phyloP scores from a whole-genome alignment of 2,888 invertebrate genomes.

The Aricia artaxerxes region DNA sequence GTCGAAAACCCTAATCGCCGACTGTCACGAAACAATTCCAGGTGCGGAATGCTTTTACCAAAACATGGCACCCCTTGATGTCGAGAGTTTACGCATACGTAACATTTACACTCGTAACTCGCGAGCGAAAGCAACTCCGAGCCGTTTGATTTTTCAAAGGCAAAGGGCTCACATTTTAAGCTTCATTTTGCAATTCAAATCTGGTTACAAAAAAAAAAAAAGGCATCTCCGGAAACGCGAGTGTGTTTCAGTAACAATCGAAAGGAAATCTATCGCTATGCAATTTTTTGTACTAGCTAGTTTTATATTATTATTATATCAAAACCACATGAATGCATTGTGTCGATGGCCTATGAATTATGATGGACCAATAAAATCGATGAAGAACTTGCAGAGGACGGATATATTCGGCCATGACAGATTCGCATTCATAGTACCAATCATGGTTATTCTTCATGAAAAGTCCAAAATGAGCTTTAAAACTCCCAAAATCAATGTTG shows the following conservation, averaged over 20 bases:
- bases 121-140: not conserved
- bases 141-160: slow-evolving; percentile 9
- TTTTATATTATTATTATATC: not conserved
- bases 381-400: too few relatives aligned
- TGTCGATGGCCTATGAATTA: too few relatives aligned
- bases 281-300: not conserved
- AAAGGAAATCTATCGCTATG: not conserved
- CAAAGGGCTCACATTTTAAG: not conserved
- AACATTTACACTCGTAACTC: not conserved
- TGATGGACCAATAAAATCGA: too few relatives aligned
- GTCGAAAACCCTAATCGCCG: slow-evolving; percentile 62
- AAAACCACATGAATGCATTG: too few relatives aligned
- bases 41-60: slow-evolving; percentile 66
- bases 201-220: not conserved
- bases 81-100: slow-evolving; percentile 15
- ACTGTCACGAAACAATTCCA: slow-evolving; percentile 72
- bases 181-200: not conserved
- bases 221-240: not conserved
- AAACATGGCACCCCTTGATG: slow-evolving; percentile 28
- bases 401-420: too few relatives aligned
- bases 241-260: not conserved
- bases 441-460: too few relatives aligned
- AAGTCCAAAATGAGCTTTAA: not conserved
- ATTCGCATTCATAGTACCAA: too few relatives aligned
- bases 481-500: not conserved